A percentile compares a stretch with the other conserved stretches of the same genome.
phyloP scores from a whole-genome alignment of 2,113 vertebrate species.

The Cathartes aura region DNA sequence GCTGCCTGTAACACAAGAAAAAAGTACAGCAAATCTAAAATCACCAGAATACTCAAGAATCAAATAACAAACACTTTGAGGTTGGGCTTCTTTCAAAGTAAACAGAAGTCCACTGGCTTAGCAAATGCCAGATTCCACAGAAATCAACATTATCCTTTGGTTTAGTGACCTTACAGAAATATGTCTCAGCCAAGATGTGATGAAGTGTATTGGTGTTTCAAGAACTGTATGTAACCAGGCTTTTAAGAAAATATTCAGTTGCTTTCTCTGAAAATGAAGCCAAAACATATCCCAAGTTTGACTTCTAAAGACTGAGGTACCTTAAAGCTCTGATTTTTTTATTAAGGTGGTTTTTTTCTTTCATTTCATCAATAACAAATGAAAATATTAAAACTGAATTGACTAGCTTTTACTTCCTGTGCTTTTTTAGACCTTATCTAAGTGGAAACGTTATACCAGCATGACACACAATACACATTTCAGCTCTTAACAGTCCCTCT shows the following conservation, averaged over 20 bases:
- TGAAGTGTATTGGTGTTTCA: not conserved
- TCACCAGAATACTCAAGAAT: not conserved
- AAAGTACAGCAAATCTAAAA: not conserved
- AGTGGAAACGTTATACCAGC: not conserved
- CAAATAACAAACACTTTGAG: not conserved
- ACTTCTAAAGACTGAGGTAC: not conserved
- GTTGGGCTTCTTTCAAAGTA: not conserved
- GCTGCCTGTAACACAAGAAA: constrained; percentile 77
- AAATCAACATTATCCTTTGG: not conserved
- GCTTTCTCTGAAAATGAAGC: not conserved
- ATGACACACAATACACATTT: not conserved
- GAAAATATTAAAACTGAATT: not conserved
- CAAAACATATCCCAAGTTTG: not conserved
- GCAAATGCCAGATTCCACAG: not conserved
- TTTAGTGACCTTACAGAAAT: not conserved
- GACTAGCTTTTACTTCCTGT: not conserved
- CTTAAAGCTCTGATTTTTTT: not conserved
- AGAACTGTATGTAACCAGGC: not conserved
- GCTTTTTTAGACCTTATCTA: not conserved
- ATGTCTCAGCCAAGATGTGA: not conserved
- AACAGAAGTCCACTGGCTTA: not conserved
- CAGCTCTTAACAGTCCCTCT: not conserved
- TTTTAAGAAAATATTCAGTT: not conserved
- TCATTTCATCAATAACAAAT: not conserved
- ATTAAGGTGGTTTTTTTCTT: not conserved